A percentile compares a stretch with the other conserved stretches of the same genome.
These are phyloP conservation scores for Hexactinellida sp. DNA, from an alignment of 37 sponge, comb jelly and placozoan genomes.

Conservation along the genomic window DNA sequence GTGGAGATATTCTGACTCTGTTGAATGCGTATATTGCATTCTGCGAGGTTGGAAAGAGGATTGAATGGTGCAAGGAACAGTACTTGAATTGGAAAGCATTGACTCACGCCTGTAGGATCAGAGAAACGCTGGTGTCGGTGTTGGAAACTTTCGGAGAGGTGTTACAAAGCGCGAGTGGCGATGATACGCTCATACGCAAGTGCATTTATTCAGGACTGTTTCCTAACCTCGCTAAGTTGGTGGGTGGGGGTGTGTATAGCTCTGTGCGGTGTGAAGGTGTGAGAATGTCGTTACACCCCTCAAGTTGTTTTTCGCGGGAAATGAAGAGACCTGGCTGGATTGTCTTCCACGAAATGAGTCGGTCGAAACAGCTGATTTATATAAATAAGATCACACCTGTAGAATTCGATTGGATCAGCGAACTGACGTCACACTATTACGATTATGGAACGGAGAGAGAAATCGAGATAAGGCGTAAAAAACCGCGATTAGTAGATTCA, in stretches of 20 bases:
- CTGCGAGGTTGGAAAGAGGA: conserved; percentile 12
- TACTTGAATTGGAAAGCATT: conserved; percentile 16
- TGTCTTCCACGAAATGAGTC: not conserved
- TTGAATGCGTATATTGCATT: conserved; percentile 83
- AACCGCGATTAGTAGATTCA: not conserved
- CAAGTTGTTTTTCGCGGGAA: not conserved
- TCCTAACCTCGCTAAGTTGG: not conserved
- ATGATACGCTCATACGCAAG: not conserved
- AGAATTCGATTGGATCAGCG: conserved; percentile 76
- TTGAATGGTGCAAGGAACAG: not conserved
- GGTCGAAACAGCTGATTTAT: not conserved
- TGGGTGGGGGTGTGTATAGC: not conserved
- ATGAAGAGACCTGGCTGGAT: not conserved
- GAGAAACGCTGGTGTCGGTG: not conserved
- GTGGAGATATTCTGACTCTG: conserved; percentile 83
- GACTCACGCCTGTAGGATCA: not conserved
- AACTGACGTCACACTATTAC: conserved; percentile 86
- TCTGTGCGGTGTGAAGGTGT: conserved; percentile 8
- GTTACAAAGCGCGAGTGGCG: conserved; percentile 9
- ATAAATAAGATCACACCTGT: not conserved
- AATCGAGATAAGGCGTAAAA: not conserved
- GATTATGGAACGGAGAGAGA: conserved; percentile 83
- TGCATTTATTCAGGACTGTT: conserved; percentile 6
- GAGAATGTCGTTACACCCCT: not conserved
- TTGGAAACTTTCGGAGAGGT: not conserved